These are phyloP conservation scores for Sebastes hubbsi DNA, from an alignment of 2,797 vertebrate genomes.

Conservation along the genomic window DNA sequence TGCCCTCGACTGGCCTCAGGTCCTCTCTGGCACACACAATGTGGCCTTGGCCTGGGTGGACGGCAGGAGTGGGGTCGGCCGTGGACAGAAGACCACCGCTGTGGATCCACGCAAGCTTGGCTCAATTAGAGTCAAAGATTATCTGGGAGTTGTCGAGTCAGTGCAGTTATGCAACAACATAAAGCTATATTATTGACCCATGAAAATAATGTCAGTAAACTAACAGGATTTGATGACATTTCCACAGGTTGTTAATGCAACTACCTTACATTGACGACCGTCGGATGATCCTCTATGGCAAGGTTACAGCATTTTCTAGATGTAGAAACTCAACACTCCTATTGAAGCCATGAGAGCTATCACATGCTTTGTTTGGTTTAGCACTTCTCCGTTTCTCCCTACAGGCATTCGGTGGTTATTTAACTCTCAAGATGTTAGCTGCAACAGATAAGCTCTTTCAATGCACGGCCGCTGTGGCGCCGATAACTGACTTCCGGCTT, in stretches of 20 bases:
- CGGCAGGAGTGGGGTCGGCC: constrained; percentile 75
- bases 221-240: constrained; percentile 13
- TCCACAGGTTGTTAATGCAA: constrained; percentile 82
- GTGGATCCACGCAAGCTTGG: constrained; percentile 78
- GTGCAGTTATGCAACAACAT: constrained; percentile 50
- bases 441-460: constrained; percentile 82
- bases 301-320: constrained; percentile 69
- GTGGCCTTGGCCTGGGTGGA: constrained; percentile 85
- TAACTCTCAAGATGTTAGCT: constrained; percentile 85
- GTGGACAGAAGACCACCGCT: constrained; percentile 78
- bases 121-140: constrained; percentile 82
- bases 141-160: constrained; percentile 83
- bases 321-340: background rate
- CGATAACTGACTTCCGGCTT: constrained; percentile 86
- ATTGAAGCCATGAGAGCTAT: background rate
- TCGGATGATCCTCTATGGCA: constrained; percentile 85
- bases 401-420: constrained; percentile 87
- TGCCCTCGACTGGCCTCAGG: constrained; percentile 83
- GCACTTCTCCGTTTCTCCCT: constrained; percentile 18
- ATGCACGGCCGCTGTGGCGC: constrained; percentile 81
- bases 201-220: background rate
- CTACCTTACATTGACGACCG: constrained; percentile 85
- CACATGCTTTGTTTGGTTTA: background rate
- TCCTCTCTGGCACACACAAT: constrained; percentile 80
- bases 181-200: background rate